phyloP scores from a whole-genome alignment of 2,797 vertebrate species.

The Uromys caudimaculatus region DNA sequence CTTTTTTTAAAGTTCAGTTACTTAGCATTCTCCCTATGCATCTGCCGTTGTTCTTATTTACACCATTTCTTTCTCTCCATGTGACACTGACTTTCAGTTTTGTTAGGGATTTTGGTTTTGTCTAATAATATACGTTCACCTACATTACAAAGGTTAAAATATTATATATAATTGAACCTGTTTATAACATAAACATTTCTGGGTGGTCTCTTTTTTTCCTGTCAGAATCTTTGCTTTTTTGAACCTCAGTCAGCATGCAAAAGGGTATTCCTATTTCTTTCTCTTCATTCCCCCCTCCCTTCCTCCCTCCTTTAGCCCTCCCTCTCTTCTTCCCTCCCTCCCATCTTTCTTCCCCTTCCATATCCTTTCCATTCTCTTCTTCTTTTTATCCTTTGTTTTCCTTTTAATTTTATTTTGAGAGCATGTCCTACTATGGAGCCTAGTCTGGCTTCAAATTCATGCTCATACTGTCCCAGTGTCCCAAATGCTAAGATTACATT shows the following conservation, averaged over 20 bases:
- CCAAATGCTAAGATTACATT: neutral
- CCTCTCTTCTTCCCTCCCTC: accelerated
- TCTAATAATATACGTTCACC: neutral
- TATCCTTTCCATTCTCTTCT: neutral
- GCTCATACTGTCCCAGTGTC: neutral
- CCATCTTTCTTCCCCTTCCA: neutral
- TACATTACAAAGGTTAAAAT: no score
- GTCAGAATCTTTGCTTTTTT: neutral
- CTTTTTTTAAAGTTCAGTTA: neutral
- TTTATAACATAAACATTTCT: neutral
- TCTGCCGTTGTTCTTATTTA: neutral
- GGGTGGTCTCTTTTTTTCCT: neutral
- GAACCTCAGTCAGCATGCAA: neutral
- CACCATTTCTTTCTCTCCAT: neutral
- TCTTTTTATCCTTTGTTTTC: neutral
- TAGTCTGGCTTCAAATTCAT: neutral
- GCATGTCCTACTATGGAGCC: neutral
- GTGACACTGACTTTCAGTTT: neutral
- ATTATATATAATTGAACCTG: no score
- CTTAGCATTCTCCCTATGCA: neutral
- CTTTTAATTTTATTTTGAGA: neutral
- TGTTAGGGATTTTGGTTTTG: neutral
- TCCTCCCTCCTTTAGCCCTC: neutral
- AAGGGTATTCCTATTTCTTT: neutral
- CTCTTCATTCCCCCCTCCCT: neutral